Base-by-base conservation (phyloP, 2,888 invertebrate species). In the Gibbula magus region DNA sequence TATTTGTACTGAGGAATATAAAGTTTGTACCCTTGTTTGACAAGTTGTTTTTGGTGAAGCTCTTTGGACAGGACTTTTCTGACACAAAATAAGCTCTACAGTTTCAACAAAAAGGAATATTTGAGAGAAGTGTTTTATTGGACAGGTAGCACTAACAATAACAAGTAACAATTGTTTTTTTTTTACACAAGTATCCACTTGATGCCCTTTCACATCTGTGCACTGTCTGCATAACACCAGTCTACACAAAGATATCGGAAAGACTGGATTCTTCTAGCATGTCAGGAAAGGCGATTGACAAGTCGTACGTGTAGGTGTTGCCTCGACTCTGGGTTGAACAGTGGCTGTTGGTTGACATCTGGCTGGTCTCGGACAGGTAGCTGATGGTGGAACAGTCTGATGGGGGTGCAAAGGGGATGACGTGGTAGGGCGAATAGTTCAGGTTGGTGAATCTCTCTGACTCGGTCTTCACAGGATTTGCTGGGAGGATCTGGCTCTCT, bases 341-440 rank as follows among this genome's bases (percentile, higher is more conserved):
- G 20, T 20, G 5, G 35, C 70, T 39, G 5, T 4, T 20, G 20
- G 39, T 25, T 1, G 70, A 70, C 39, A 70, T 70, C 70, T 70
- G 70, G 35, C 70, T 70, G 18, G n/a, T 39, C 35, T 70, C 70
- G 0, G 70, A 70, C 18, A 70, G 7, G n/a, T 32, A 70, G 70
- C 70, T 70, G 70, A 70, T 70, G 35, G 70, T 70, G 39, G 70
- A 70, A 39, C 70, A 70, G 10, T 70, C 70, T 32, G 70, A 70
- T 3, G 70, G 70, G 3, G 70, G 70, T 10, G 39, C 70, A 20
- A 35, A 39, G 0, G 70, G 70, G n/a, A 35, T 35, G 25, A 20
- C 22, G n/a, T n/a, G n/a, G 7, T 7, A 35, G 25, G 61, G 16
- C 16, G 29, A 25, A 29, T 25, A 29, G 25, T 22, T 22, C 13